Evolutionary conservation across 2,113 vertebrate genomes (phyloP), one percentile per base, ranked within the genome.

Genomic region (Gadus chalcogrammus): DNA sequence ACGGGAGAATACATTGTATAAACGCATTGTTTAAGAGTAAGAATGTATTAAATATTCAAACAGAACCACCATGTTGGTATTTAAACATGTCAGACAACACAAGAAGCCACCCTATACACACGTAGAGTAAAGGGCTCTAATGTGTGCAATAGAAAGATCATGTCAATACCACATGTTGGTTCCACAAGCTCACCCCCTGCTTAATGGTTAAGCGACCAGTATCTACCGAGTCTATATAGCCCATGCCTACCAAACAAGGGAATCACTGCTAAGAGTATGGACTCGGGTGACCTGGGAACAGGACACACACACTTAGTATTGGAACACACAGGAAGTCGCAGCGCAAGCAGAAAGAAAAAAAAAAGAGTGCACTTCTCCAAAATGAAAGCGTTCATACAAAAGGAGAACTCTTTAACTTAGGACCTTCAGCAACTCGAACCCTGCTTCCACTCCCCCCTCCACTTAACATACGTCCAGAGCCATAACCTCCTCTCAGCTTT

Each of bases 271-370:
- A 55, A 65, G 18, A 74, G 63, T 63, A 68, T 53, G 82, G 65
- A 24, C n/a, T 48, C 15, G 15, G 67, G 48, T 17, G 38, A 75
- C 61, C 63, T 59, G 64, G 61, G 73, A 64, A 79, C 64, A 60
- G 52, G 74, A 48, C 64, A 79, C 67, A 71, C 77, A 79, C 69
- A 28, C 67, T 56, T 62, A 65, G 70, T 38, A 35, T 55, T 65
- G 69, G 81, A 84, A 76, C 71, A 78, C 69, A 82, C 76, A 84
- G 86, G 82, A 86, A 87, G 83, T 83, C 71, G 75, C 75, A 79
- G 72, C 84, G 59, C 53, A 80, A 64, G 66, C 78, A 48, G 12
- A 78, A 59, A 70, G 77, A 59, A 70, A 85, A 82, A 82, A 69
- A 18, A 68, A 38, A 15, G 72, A 48, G 67, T 74, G 72, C 71